Base-by-base conservation (phyloP, 2,888 invertebrate species). In the Tachystola acroxantha region DNA sequence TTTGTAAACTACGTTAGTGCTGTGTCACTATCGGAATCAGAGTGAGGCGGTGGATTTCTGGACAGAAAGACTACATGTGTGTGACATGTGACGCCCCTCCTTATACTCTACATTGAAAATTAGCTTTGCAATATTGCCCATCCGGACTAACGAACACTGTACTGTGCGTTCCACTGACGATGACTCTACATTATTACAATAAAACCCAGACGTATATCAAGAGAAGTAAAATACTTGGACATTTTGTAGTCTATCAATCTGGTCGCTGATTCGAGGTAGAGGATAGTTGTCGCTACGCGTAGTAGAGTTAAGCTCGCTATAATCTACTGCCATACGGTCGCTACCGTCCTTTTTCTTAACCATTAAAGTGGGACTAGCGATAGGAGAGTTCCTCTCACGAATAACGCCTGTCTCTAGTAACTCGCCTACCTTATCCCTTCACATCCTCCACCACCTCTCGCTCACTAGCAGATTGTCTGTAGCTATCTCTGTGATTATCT, bases 41-140 rank as follows among this genome's bases (percentile, higher is more conserved):
- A 19, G n/a, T 9, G 2, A 1, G 31, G 10, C 6, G 33, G 10
- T 2, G 28, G 42, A 29, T 51, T 51, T 12, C 47, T 12, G 1
- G 39, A 43, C 1, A 56, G 35, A 32, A 30, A 53, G 11, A 54
- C 53, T 0, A 43, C 54, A n/a, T 56, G 53, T n/a, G n/a, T n/a
- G n/a, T 1, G 12, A 25, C 46, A 53, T 46, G 0, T 28, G 31
- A 10, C 36, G 33, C 2, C 49, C 49, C 11, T 36, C 14, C 12
- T 42, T 22, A 29, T 46, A 41, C 6, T 11, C 25, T 1, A 51
- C 37, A 1, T 47, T 41, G 24, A 51, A 47, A n/a, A 46, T 44
- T 39, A 48, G 31, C 10, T 36, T 29, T 1, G 38, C 12, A 4
- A 46, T 27, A 32, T 32, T 6, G 37, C 27, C 40, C 38, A 42